Base-by-base conservation (phyloP, 2,888 invertebrate genomes). In the Lasioglossum marginatum region DNA sequence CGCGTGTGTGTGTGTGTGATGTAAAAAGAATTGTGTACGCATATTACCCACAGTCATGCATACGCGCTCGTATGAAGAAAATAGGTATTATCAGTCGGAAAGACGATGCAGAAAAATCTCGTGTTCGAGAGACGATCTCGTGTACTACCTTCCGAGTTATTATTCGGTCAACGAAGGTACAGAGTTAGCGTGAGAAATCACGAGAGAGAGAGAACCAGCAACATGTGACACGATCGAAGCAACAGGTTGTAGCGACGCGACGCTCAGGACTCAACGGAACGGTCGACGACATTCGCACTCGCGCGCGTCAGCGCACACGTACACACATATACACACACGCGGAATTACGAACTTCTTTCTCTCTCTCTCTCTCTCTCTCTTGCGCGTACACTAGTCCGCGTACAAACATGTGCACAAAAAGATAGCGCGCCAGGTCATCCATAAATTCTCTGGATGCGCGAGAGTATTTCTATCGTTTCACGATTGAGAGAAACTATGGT, bases 181-280 rank as follows among this genome's bases (percentile, higher is more conserved):
- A 23, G 37, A 6, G 34, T 77, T 66, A 60, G 57, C 34, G 52
- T 66, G 48, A 60, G 43, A 40, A 57, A 77, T 70, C 43, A 31
- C 27, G 40, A 63, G 27, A 52, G 23, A 52, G 23, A 27, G 66
- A 76, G 27, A 43, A 77, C 57, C 48, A 77, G 60, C 74, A 52
- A 71, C 31, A 81, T 74, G 79, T 77, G 77, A 83, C 68, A 63
- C 34, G 83, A 73, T 80, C 43, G 81, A 34, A 82, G 89, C 90
- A 91, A 91, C 90, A 91, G 90, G 90, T 91, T 91, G 89, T 52
- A 83, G 81, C 85, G 82, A 85, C 89, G 87, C 89, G 85, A 85
- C 87, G 87, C 82, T 77, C 85, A 75, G 82, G 82, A 82, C 83
- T 88, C 85, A 75, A 79, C 85, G 82, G 81, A 88, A 90, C 90